Evolutionary conservation across 2,888 invertebrate species (phyloP).

Genomic region (Anoncus sp.): DNA sequence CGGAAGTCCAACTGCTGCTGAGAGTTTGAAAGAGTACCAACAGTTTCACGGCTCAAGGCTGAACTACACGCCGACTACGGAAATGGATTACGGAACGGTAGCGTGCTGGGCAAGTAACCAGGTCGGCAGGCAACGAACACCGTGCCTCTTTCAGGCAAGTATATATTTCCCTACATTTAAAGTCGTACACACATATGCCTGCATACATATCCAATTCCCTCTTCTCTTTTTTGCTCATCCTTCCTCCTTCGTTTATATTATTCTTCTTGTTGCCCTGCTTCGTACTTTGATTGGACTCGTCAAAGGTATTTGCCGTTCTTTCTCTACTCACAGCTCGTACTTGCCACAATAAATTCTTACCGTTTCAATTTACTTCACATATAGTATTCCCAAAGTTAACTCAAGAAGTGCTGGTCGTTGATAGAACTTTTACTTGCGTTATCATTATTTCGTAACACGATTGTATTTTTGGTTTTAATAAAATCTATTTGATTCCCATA

Average conservation of each 20-base stretch:
- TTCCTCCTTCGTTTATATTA: background rate
- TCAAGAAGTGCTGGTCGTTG: too few relatives aligned
- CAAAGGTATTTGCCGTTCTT: too few relatives aligned
- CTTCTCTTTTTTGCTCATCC: constrained; percentile 3
- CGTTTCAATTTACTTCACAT: too few relatives aligned
- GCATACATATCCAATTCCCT: background rate
- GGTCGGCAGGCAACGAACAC: constrained; percentile 92
- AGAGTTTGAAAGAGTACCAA: constrained; percentile 78
- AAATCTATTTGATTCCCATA: too few relatives aligned
- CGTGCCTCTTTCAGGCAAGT: constrained; percentile 92
- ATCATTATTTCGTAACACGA: too few relatives aligned
- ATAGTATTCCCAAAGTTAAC: too few relatives aligned
- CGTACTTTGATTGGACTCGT: background rate
- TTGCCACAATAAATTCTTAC: constrained; percentile 18
- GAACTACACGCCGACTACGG: constrained; percentile 94
- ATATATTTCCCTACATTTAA: constrained; percentile 25
- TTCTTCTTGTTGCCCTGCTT: constrained; percentile 4
- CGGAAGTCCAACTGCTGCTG: constrained; percentile 76
- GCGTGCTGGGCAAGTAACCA: constrained; percentile 94
- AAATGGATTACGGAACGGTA: constrained; percentile 95
- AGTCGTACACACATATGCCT: background rate
- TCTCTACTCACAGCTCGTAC: background rate
- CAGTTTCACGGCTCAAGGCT: constrained; percentile 87
- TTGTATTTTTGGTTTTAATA: too few relatives aligned
- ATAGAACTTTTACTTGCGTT: too few relatives aligned